Base-by-base conservation (phyloP, 2,888 invertebrate genomes). In the Neoitamus cyanurus region DNA sequence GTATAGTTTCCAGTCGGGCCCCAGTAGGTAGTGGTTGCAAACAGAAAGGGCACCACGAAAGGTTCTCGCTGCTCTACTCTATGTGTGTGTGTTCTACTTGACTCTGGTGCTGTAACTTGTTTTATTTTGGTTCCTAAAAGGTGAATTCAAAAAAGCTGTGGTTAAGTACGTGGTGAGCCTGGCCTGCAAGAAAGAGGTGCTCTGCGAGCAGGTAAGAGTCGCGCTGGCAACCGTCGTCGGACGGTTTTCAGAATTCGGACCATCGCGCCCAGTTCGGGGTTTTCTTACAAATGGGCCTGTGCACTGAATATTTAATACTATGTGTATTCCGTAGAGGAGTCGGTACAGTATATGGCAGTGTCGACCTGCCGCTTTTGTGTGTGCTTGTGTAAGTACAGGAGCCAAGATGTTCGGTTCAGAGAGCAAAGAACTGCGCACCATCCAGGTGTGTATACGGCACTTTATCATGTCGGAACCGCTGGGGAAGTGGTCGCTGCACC, bases 371-470 rank as follows among this genome's bases (percentile, higher is more conserved):
- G 58, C 58, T 25, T 15, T 78, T 20, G 48, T 48, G 48, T 78
- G 48, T 48, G 58, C 58, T 9, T 58, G 58, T 58, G 15, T 78
- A 48, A 78, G 7, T 46, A 48, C 48, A 78, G 46, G 13, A 58
- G 48, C 30, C 78, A 75, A 75, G 30, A 70, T 78, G 48, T 78
- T 58, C 30, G 48, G 48, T 58, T 48, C 15, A 28, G 48, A 78
- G 78, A 78, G 48, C 78, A 78, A 78, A 78, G 78, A 78, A 78
- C 78, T 78, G 78, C 78, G 78, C 78, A 78, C 48, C 78, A 78
- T 78, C 58, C 78, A 78, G 78, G 78, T 78, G 78, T 58, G 78
- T 78, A 78, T 78, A 75, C 13, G 20, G 25, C 78, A 28, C 48
- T 28, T 25, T 78, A 78, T 48, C 34, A 78, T 77, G 30, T 15